Evolutionary conservation across 2,888 invertebrate genomes (phyloP).

Genomic region (Athrips mouffetella): DNA sequence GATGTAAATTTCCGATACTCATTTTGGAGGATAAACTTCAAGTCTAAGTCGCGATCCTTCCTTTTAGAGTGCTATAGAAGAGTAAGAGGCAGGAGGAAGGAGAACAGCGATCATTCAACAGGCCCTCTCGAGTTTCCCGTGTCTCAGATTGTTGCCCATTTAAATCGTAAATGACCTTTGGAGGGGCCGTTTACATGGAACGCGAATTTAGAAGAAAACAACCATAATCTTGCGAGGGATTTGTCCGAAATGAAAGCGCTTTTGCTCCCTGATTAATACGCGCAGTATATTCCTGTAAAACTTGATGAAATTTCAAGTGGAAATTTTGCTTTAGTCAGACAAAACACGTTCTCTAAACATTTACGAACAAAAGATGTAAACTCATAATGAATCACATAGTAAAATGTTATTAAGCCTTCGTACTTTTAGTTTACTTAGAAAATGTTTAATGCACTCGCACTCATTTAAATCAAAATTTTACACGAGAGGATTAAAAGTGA

Average conservation of each 20-base stretch:
- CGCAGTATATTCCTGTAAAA: slow-evolving; percentile 7
- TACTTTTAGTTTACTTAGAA: too few species aligned
- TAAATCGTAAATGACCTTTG: slow-evolving; percentile 19
- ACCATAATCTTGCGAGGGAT: slow-evolving; percentile 6
- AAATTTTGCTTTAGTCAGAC: not conserved
- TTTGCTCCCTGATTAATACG: slow-evolving; percentile 9
- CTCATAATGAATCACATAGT: too few species aligned
- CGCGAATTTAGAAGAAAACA: slow-evolving; percentile 14
- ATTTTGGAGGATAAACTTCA: slow-evolving; percentile 71
- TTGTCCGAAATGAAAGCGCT: slow-evolving; percentile 11
- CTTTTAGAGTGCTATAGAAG: slow-evolving; percentile 31
- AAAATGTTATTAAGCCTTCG: too few species aligned
- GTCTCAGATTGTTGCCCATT: slow-evolving; percentile 16
- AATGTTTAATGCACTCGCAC: too few species aligned
- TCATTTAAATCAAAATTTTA: too few species aligned
- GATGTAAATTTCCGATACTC: slow-evolving; percentile 78
- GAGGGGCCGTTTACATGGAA: slow-evolving; percentile 13
- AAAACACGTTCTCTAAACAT: not conserved
- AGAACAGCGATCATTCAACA: slow-evolving; percentile 28
- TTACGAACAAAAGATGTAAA: not conserved
- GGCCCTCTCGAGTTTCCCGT: slow-evolving; percentile 18
- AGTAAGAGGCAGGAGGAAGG: slow-evolving; percentile 16
- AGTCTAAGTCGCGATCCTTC: slow-evolving; percentile 60
- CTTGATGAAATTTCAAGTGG: slow-evolving; percentile 11
- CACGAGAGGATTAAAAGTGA: too few species aligned